Evolutionary conservation across 1,140 invertebrate species (phyloP).

Genomic region (Cydia fagiglandana): DNA sequence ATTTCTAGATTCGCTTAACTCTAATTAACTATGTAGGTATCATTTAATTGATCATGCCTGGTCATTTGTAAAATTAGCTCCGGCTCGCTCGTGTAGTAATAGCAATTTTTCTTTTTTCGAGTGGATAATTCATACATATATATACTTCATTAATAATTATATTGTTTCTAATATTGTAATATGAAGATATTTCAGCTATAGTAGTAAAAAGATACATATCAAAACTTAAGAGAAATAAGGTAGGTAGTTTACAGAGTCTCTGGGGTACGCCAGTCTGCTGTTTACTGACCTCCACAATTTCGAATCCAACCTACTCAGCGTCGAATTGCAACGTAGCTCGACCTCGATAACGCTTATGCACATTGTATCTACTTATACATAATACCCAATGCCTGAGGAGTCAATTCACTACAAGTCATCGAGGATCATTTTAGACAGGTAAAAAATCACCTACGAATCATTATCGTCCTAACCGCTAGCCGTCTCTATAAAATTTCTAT

Average conservation of each 20-base stretch:
- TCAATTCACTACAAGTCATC: not conserved
- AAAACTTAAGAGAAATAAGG: too few species aligned
- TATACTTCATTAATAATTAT: too few species aligned
- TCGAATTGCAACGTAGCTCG: constrained; percentile 44
- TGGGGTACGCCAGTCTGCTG: constrained; percentile 10
- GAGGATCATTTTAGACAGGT: constrained; percentile 9
- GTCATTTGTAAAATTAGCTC: not conserved
- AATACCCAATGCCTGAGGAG: constrained; percentile 7
- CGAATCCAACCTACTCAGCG: constrained; percentile 47
- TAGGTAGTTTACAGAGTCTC: not conserved
- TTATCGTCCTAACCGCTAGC: constrained; percentile 1
- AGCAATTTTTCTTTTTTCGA: too few species aligned
- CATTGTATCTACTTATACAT: constrained; percentile 19
- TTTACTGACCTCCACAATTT: constrained; percentile 44
- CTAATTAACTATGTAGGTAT: not conserved
- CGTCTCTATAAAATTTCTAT: constrained; percentile 22
- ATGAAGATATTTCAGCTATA: too few species aligned
- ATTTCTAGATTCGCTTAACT: not conserved
- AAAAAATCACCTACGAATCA: not conserved
- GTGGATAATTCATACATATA: too few species aligned
- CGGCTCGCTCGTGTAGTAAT: too few species aligned
- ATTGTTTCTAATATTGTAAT: not conserved
- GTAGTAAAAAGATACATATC: too few species aligned
- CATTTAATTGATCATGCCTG: not conserved
- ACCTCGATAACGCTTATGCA: constrained; percentile 50